These are phyloP conservation scores for Brachypterus glaber DNA, from an alignment of 2,888 invertebrate genomes.

Conservation along the genomic window DNA sequence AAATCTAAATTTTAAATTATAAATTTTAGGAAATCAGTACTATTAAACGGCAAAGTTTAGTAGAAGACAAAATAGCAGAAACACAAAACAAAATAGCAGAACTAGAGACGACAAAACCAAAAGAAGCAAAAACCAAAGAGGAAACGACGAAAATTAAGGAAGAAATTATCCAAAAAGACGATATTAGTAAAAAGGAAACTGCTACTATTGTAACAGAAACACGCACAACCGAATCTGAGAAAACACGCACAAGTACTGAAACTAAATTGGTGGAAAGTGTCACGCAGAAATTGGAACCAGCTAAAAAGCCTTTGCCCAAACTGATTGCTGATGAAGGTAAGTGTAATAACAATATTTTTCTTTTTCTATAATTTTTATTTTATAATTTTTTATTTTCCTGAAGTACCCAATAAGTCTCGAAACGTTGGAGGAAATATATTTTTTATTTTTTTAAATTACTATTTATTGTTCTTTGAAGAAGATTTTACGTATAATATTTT, in stretches of 20 bases:
- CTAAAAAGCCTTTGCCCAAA: constrained; percentile 19
- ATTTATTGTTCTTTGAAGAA: too few relatives aligned
- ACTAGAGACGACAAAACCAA: constrained; percentile 40
- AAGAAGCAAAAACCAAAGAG: constrained; percentile 35
- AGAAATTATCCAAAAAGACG: constrained; percentile 22
- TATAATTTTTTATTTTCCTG: not conserved
- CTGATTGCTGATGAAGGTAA: constrained; percentile 30
- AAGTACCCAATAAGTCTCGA: too few relatives aligned
- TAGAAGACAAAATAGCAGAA: constrained; percentile 46
- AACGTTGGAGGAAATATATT: too few relatives aligned
- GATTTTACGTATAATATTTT: too few relatives aligned
- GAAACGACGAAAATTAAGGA: constrained; percentile 13
- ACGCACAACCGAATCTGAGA: constrained; percentile 34
- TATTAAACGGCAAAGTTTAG: constrained; percentile 49
- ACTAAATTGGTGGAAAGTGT: constrained; percentile 42
- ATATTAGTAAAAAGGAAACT: not conserved
- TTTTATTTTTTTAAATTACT: constrained; percentile 2
- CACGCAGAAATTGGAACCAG: constrained; percentile 36
- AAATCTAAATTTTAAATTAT: too few relatives aligned
- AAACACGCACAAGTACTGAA: constrained; percentile 37
- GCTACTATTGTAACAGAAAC: constrained; percentile 32
- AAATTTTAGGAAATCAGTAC: constrained; percentile 21
- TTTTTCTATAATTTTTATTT: too few relatives aligned
- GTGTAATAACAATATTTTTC: too few relatives aligned
- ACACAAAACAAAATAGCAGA: constrained; percentile 43